Percentiles rank a stretch among this genome's conserved stretches.
Evolutionary conservation across 2,888 invertebrate genomes (phyloP).

Genomic region (Mythimna loreyi): DNA sequence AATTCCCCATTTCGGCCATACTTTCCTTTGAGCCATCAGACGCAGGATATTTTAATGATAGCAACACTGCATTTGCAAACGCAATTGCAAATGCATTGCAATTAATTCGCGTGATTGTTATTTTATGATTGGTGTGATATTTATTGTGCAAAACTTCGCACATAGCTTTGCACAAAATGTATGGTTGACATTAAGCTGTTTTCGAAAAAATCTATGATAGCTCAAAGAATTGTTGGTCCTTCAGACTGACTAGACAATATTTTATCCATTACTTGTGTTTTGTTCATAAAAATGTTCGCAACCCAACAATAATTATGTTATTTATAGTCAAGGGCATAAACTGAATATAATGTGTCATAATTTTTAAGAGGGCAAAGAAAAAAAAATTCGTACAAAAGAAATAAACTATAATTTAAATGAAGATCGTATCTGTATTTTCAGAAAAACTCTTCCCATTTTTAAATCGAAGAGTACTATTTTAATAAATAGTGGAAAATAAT

Average conservation of each 20-base stretch:
- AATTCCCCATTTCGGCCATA: constrained; percentile 86
- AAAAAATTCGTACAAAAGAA: background rate
- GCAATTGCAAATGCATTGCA: constrained; percentile 27
- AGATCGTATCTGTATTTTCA: background rate
- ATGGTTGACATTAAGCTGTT: background rate
- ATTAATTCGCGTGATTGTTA: background rate
- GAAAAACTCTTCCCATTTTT: constrained; percentile 4
- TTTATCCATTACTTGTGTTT: constrained; percentile 1
- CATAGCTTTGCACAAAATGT: constrained; percentile 58
- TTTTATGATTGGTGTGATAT: background rate
- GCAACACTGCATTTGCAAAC: constrained; percentile 22
- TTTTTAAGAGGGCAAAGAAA: background rate
- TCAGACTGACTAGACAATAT: constrained; percentile 63
- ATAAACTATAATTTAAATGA: background rate
- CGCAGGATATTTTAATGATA: constrained; percentile 23
- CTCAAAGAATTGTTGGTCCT: constrained; percentile 65
- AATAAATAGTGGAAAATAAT: constrained; percentile 1
- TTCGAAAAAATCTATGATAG: constrained; percentile 41
- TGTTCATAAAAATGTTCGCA: background rate
- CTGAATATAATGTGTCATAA: background rate
- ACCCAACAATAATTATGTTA: constrained; percentile 1
- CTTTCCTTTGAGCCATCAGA: constrained; percentile 76
- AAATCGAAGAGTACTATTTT: background rate
- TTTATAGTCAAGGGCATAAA: constrained; percentile 9
- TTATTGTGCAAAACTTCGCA: constrained; percentile 56